phyloP scores from a whole-genome alignment of 2,888 invertebrate genomes.

The Autographa pulchrina region DNA sequence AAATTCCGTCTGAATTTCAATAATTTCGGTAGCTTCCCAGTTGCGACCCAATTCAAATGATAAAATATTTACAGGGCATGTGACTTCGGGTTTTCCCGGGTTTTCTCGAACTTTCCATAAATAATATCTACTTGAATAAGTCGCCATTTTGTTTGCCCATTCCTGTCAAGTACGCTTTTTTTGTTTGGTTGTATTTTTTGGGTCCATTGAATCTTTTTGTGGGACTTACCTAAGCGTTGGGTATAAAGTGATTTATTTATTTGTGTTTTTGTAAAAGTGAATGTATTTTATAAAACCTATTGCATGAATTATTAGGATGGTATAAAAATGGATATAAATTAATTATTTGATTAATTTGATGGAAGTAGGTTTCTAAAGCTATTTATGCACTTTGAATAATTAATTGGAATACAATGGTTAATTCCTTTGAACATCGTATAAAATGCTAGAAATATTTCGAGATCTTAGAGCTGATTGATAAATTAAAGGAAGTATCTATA shows the following conservation, averaged over 20 bases:
- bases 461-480: no score
- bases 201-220: conserved; percentile 21
- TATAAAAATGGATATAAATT: no score
- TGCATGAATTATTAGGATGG: no score
- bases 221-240: neutral
- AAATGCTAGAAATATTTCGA: no score
- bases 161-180: conserved; percentile 19
- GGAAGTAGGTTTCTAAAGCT: neutral
- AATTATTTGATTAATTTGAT: no score
- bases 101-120: conserved; percentile 51
- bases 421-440: no score
- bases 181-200: conserved; percentile 22
- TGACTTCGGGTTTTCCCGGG: conserved; percentile 23
- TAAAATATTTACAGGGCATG: conserved; percentile 49
- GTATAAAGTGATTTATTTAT: neutral
- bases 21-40: conserved; percentile 23
- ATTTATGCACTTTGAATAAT: no score
- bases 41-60: conserved; percentile 37
- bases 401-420: no score
- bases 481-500: no score
- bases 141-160: conserved; percentile 42
- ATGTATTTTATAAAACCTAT: no score
- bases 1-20: conserved; percentile 23
- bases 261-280: neutral
- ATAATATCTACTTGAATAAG: conserved; percentile 62